A percentile compares a stretch with the other conserved stretches of the same genome.
Conservation (phyloP, 2,113 vertebrate species). For the Ailurus styani region DNA sequence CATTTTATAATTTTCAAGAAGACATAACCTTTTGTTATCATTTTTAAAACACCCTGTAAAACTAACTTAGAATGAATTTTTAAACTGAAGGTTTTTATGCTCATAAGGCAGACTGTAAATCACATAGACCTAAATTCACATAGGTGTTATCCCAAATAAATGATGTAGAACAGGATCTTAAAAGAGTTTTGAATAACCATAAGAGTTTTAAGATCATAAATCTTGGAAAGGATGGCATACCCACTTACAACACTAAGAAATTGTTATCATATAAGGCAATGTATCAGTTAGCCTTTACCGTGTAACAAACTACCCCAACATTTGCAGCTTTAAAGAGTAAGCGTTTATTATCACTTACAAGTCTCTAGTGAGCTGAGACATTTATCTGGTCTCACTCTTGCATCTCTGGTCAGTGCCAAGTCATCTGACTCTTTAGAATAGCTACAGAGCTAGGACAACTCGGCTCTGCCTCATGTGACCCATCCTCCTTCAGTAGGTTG, state of each 20-base stretch:
- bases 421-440: neutral
- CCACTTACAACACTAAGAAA: neutral
- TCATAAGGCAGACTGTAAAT: neutral
- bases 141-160: neutral
- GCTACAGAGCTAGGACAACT: neutral
- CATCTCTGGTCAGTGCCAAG: neutral
- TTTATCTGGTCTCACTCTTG: neutral
- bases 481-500: neutral
- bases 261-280: neutral
- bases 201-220: neutral
- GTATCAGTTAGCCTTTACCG: neutral
- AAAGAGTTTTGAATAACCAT: neutral
- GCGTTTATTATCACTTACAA: neutral
- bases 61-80: neutral
- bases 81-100: constrained; percentile 10
- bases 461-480: too few relatives aligned
- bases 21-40: neutral
- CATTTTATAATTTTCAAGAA: constrained; percentile 7
- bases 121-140: neutral
- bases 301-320: neutral
- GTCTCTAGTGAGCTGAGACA: neutral
- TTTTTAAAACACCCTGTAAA: neutral
- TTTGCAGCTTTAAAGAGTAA: neutral
- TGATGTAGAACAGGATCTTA: neutral
- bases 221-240: neutral